Base-by-base conservation (phyloP, 2,888 invertebrate species). In the Calameuta filiformis region DNA sequence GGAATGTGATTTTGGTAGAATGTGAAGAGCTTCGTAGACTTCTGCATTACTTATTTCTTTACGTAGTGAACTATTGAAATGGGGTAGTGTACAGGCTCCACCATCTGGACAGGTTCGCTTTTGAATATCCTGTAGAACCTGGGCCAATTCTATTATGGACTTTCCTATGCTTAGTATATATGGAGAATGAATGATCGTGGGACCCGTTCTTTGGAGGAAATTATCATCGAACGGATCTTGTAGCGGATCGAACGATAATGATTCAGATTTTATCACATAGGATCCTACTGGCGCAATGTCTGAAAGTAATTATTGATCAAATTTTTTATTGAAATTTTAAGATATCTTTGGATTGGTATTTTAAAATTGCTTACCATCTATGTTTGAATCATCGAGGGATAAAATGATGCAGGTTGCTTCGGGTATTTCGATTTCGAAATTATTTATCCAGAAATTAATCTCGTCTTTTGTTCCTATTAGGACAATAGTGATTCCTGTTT, bases 131-230 rank as follows among this genome's bases (percentile, higher is more conserved):
- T 82, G 85, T 2, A 90, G 75, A 1, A 82, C 77, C 73, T 86
- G 83, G 3, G 86, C 86, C 15, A 89, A 80, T 68, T 87, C 87
- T 35, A 89, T 78, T 12, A 91, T 85, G 33, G 89, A 85, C 78
- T 89, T 90, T 4, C 91, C 91, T 35, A 91, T 85, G 11, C 86
- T 83, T 0, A 90, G 81, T 0, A 91, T 76, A 78, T 90, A 85
- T 0, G 91, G 89, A 35, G 90, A 91, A 35, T 87, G 85, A 4
- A 85, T 83, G 0, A 88, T 82, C 1, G 86, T 81, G 35, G 81
- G 79, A 35, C 77, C 81, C 31, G 85, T 83, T 1, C 82, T 81
- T 15, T 85, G 80, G n/a, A 87, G 77, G 73, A 86, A 87, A 75
- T 83, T 79, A 30, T 85, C 85, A 68, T 82, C 40, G 40, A 84